phyloP scores from a whole-genome alignment of 2,888 invertebrate genomes.

The Heliconius charithonia region DNA sequence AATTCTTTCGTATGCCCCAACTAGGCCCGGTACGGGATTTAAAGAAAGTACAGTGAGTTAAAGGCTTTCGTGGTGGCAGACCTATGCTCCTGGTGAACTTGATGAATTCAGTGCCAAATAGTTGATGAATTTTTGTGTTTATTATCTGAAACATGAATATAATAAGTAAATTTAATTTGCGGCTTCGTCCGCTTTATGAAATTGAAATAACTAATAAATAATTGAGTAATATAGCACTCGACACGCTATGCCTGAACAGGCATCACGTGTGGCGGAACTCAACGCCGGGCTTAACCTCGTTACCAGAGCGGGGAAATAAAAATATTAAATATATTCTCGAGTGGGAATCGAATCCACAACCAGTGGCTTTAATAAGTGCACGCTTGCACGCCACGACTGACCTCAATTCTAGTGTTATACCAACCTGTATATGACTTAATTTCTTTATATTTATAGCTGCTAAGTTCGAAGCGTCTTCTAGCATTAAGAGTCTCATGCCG shows the following conservation, averaged over 20 bases:
- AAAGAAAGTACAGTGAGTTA: slow-evolving; percentile 80
- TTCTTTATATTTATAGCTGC: slow-evolving; percentile 76
- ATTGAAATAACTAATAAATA: too few species aligned
- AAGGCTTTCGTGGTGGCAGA: slow-evolving; percentile 71
- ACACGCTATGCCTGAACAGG: too few species aligned
- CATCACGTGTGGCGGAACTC: not conserved
- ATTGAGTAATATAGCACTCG: too few species aligned
- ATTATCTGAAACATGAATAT: slow-evolving; percentile 57
- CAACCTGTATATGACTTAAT: slow-evolving; percentile 74
- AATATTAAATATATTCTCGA: not conserved
- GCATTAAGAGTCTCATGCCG: slow-evolving; percentile 70
- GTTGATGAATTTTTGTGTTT: slow-evolving; percentile 61
- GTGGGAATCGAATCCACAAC: not conserved
- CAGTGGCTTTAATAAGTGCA: not conserved
- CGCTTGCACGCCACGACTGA: too few species aligned
- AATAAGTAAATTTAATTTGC: too few species aligned
- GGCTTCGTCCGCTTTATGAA: too few species aligned
- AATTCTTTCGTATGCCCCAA: slow-evolving; percentile 71
- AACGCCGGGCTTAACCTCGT: not conserved
- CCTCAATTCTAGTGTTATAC: not conserved
- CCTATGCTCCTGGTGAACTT: slow-evolving; percentile 71
- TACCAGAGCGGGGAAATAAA: not conserved
- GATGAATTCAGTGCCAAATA: slow-evolving; percentile 73
- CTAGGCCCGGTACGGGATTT: slow-evolving; percentile 77
- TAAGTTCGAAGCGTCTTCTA: slow-evolving; percentile 76